Evolutionary conservation across 2,888 invertebrate species (phyloP), one percentile per base, ranked within the genome.

Genomic region (Beris chalybata): DNA sequence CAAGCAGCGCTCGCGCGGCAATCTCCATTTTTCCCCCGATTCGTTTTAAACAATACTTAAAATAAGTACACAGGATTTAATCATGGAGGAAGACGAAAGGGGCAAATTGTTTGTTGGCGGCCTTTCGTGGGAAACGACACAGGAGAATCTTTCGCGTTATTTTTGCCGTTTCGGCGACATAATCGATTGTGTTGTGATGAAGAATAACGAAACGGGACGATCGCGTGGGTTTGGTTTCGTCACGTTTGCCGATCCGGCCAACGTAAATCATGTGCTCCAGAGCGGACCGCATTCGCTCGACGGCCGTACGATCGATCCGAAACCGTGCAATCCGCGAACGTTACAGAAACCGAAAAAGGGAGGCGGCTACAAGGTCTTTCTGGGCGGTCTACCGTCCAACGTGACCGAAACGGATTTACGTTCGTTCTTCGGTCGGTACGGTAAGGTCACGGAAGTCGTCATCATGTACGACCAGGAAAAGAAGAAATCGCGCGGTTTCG

Each of bases 401-500:
- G 92, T 95, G 68, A 96, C 95, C 59, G 96, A 97, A 83, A 95
- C 95, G 54, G 95, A 95, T 81, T 84, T 97, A 75, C 87, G 94
- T 74, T 90, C 92, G 72, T 95, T 92, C 83, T 97, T 97, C 81
- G 89, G 91, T 64, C 89, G 94, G 70, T 97, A 94, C 82, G 97
- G 97, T 73, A 95, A 95, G 83, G 97, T 95, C 71, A 93, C 94
- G 87, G 95, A 97, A 81, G 96, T 96, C 54, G 95, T 95, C 73
- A 96, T 97, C 77, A 97, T 97, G 96, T 96, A 95, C 80, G 96
- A 97, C 79, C 96, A 96, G 81, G 95, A 96, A 81, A 95, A 95
- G 82, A 95, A 96, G 83, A 94, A 96, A 84, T 95, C 96, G 31
- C 86, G 96, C 85, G 97, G 95, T 78, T 95, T 95, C 82, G 95